Base-by-base conservation (phyloP, 2,888 invertebrate genomes). In the Dioctria linearis region DNA sequence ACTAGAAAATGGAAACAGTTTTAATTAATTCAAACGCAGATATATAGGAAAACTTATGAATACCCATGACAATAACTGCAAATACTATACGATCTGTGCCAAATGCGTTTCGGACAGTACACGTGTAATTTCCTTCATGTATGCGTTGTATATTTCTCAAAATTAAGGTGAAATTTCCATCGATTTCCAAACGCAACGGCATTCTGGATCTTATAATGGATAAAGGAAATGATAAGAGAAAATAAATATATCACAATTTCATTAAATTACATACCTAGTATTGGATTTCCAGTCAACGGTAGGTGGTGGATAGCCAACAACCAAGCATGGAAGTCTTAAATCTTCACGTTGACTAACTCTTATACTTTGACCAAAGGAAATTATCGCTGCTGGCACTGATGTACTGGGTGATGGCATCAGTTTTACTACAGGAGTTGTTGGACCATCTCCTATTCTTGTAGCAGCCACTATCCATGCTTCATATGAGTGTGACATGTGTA, bases 381-480 rank as follows among this genome's bases (percentile, higher is more conserved):
- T 90, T 67, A 92, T 91, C 9, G 91, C 90, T 11, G 92, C 92
- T 83, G 91, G 90, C 82, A 91, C 85, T 37, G 89, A 89, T 13
- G 87, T 85, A 13, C 75, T 75, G 2, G 75, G 71, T 83, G 89
- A 90, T 4, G 90, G 90, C 66, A 89, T 88, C 63, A 90, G 86
- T 85, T 91, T 90, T 81, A 91, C 90, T 11, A 91, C 90, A n/a
- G 90, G 89, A 0, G 91, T 91, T 84, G 90, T 91, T 2, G 90
- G 90, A 3, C 93, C 92, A 84, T 92, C 91, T 0, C 93, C 93
- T 61, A 92, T 90, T 84, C 90, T 90, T 0, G 92, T 93, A 37
- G 90, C 91, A 1, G 93, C 92, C 2, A 92, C 91, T 3, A 93
- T 91, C 90, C 92, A 91, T 79, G 92, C 91, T 84, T 92, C 91